Evolutionary conservation across 2,113 vertebrate species (phyloP).

Genomic region (Orientallactaga bullata): DNA sequence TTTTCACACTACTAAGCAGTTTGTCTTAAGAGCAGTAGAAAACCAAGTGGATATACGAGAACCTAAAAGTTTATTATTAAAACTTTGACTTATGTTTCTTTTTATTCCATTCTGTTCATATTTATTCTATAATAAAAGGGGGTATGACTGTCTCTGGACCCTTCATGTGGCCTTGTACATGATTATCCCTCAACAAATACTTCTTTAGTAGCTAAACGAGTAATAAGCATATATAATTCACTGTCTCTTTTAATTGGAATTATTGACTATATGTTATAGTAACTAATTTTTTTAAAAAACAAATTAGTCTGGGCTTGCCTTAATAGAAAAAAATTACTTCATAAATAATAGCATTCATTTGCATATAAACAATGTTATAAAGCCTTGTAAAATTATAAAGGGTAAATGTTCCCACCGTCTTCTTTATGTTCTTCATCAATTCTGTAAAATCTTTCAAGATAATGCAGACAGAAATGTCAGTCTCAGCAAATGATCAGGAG

Average conservation of each 20-base stretch:
- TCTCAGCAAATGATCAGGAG: constrained; percentile 58
- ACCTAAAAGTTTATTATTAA: constrained; percentile 14
- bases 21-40: not conserved
- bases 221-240: constrained; percentile 25
- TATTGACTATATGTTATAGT: constrained; percentile 59
- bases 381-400: constrained; percentile 73
- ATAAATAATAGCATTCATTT: constrained; percentile 74
- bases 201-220: constrained; percentile 57
- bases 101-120: not conserved
- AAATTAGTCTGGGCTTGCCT: constrained; percentile 62
- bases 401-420: constrained; percentile 52
- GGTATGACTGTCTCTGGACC: not conserved
- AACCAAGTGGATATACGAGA: not conserved
- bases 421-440: constrained; percentile 69
- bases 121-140: not conserved
- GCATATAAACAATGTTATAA: constrained; percentile 72
- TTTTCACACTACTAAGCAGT: not conserved
- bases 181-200: not conserved
- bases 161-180: not conserved
- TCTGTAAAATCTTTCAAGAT: constrained; percentile 69
- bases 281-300: constrained; percentile 70
- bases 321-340: constrained; percentile 68
- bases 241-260: constrained; percentile 61
- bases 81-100: constrained; percentile 8
- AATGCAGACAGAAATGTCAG: constrained; percentile 67